Evolutionary conservation across 37 sponge, comb jelly and placozoan genomes (phyloP), one percentile per base, ranked within the genome.

Genomic region (Eunapius fragilis): DNA sequence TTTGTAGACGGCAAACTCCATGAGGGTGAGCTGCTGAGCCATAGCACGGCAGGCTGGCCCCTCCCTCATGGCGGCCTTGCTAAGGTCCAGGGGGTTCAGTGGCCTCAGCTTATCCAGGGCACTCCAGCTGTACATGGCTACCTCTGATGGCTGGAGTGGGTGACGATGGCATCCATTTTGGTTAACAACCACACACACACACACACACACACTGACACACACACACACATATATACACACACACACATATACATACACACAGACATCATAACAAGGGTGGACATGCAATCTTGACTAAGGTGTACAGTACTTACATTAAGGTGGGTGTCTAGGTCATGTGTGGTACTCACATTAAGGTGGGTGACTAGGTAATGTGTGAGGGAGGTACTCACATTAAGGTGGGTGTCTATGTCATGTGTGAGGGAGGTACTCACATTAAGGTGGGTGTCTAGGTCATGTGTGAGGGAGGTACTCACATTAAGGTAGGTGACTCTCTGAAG

Each of bases 1-100:
- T 25, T 72, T 74, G 81, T 90, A 94, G 76, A 87, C 72, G 0
- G 91, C 85, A 84, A 88, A 94, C 85, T 90, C 88, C 71, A 94
- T 79, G n/a, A 94, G 74, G n/a, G 91, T 94, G 45, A 94, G 72
- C 67, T 94, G 94, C 83, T 90, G 84, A 0, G 94, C 88, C 0
- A 94, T 48, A 0, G 82, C 35, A 72, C 45, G 37, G 68, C 72
- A 74, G 9, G 14, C 17, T 0, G 22, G 22, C 58, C 58, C 58
- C 58, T 58, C 58, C 58, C 22, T 58, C 58, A 41, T 58, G 58
- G 73, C 5, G 30, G 75, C 75, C 79, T 78, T 86, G 77, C 83
- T 68, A 37, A 91, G 82, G 71, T 91, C 91, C 32, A 91, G 75
- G 19, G 77, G 69, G 2, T 35, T 72, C 19, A 78, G 82, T 24